A percentile compares a stretch with the other conserved stretches of the same genome.
These are phyloP conservation scores for Omphaloscelis lunosa DNA, from an alignment of 2,888 invertebrate genomes.

Conservation along the genomic window DNA sequence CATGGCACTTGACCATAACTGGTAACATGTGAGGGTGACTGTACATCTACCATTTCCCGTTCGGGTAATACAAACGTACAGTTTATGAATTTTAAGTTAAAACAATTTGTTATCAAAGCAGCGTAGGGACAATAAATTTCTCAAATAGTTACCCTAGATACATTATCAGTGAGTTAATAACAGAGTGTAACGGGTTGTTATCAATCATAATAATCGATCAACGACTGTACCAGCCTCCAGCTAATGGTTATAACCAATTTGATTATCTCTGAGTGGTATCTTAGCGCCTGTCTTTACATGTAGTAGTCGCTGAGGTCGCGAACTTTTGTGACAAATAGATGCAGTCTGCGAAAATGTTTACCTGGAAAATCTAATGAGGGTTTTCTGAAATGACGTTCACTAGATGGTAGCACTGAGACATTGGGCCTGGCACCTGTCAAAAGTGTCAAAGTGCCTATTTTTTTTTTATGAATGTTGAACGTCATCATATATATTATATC, in stretches of 20 bases:
- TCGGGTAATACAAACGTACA: too few relatives aligned
- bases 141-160: constrained; percentile 69
- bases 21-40: too few relatives aligned
- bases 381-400: too few relatives aligned
- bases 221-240: constrained; percentile 49
- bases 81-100: constrained; percentile 9
- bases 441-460: too few relatives aligned
- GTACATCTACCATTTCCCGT: too few relatives aligned
- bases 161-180: constrained; percentile 67
- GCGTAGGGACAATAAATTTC: constrained; percentile 57
- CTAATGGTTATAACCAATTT: constrained; percentile 73
- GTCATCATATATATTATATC: too few relatives aligned
- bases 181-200: constrained; percentile 60
- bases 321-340: constrained; percentile 21
- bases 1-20: too few relatives aligned
- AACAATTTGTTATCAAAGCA: constrained; percentile 36
- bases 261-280: constrained; percentile 69
- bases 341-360: background rate
- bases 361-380: background rate
- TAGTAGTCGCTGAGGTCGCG: constrained; percentile 35
- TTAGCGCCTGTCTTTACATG: constrained; percentile 67
- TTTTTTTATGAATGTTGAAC: too few relatives aligned
- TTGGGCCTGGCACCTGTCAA: too few relatives aligned
- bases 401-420: too few relatives aligned
- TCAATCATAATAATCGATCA: constrained; percentile 74